Conservation (phyloP, 2,113 vertebrate species). For the Siniperca knerii region DNA sequence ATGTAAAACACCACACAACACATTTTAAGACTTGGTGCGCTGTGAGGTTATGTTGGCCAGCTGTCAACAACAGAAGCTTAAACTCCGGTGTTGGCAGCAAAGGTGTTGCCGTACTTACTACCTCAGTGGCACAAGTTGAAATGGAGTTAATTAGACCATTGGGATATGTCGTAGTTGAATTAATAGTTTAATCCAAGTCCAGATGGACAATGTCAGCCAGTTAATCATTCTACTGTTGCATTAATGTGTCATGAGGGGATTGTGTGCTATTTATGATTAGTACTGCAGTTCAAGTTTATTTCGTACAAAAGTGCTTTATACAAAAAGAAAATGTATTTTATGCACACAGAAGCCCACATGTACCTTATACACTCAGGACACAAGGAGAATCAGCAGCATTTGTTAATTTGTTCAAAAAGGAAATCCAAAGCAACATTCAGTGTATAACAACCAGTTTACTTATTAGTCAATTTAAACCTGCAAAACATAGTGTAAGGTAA, state of each 20-base stretch:
- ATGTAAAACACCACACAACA: not conserved
- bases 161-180: constrained; percentile 63
- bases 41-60: not conserved
- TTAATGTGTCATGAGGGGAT: constrained; percentile 4
- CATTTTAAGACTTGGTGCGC: not conserved
- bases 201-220: constrained; percentile 48
- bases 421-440: not conserved
- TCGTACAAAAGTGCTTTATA: not conserved
- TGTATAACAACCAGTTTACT: not conserved
- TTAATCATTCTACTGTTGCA: constrained; percentile 33
- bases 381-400: not conserved
- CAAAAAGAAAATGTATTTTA: not conserved
- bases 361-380: not conserved
- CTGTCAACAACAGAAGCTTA: constrained; percentile 41
- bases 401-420: not conserved
- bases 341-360: not conserved
- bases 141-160: constrained; percentile 56
- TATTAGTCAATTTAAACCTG: not conserved
- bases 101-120: constrained; percentile 36
- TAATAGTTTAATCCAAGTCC: constrained; percentile 51
- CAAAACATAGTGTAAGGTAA: not conserved
- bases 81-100: constrained; percentile 22
- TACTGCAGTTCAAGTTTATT: not conserved
- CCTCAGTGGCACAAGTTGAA: constrained; percentile 46
- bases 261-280: constrained; percentile 10